Base-by-base conservation (phyloP, 2,797 vertebrate species). In the Danio jaintianensis region DNA sequence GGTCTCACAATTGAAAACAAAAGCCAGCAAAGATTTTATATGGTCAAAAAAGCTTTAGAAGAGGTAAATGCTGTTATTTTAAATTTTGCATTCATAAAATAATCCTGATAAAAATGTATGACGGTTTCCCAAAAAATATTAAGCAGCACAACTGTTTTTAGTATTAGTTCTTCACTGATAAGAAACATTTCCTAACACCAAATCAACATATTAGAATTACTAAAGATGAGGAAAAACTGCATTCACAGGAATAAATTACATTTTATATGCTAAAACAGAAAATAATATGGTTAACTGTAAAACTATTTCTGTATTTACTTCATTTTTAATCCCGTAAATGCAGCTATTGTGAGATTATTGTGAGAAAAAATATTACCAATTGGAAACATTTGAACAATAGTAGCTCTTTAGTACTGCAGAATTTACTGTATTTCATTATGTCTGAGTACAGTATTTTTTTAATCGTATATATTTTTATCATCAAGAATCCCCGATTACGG, bases 401-500 rank as follows among this genome's bases (percentile, higher is more conserved):
- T 45, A 3, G 43, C 50, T n/a, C 13, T 6, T 10, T 7, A 50
- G 4, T 11, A 36, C 29, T 59, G 6, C 12, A 53, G 10, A 50
- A 42, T 18, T 40, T 0, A 40, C 16, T 61, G 22, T 73, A 13
- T 40, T 20, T 18, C 11, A 6, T 38, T 13, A 53, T 22, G 5
- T 69, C 10, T 69, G 67, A 69, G 40, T 29, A 29, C 29, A 29
- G 29, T 69, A 7, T 38, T 52, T 52, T 8, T 69, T 38, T 18
- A 9, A 18, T 7, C 11, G 13, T 11, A 18, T 13, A 18, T n/a
- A 53, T 70, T 18, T 70, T 70, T 36, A 40, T 53, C 67, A 56
- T 42, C 45, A 74, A 43, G n/a, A 36, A 18, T 67, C 20, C 36
- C 45, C 53, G 38, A 67, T 75, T 15, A 56, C 29, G 55, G 12